Base-by-base conservation (phyloP, 2,888 invertebrate genomes). In the Eulithis testata region DNA sequence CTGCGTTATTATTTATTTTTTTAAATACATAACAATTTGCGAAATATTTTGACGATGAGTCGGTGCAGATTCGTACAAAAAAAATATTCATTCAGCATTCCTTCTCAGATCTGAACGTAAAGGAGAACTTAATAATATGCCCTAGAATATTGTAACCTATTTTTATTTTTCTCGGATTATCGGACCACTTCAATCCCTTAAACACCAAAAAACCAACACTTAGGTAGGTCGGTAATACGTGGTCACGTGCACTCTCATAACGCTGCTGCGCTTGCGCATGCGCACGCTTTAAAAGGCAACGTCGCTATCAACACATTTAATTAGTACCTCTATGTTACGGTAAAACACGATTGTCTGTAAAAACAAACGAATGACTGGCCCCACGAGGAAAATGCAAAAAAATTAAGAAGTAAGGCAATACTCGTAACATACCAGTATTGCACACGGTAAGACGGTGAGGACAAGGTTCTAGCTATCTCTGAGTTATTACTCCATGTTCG, bases 251-350 rank as follows among this genome's bases (percentile, higher is more conserved):
- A 50, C 36, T 36, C 50, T 14, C 63, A 44, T 57, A 63, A 57
- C 52, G 58, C 12, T 2, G 11, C 14, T 58, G 49, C 60, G 53
- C 53, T 37, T 43, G 54, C 59, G 56, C 56, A 51, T 43, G 54
- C 59, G 56, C 56, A 51, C 47, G 50, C 31, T 40, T 52, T 52
- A 56, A 62, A 63, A 57, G 57, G 56, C 62, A 62, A 44, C 49
- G 59, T 60, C 52, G 55, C 63, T 58, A 63, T 63, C 58, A 63
- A 58, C 63, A 63, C 63, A 53, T 58, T 58, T 63, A 63, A 63
- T 63, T 63, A 62, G 37, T 60, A 54, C 61, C 51, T 49, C 55
- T 37, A 63, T 63, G 63, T 53, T 53, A 58, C 63, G 58, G 63
- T 63, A 53, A 57, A 63, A 63, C 12, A 12, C 11, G 51, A 51